Percentiles rank a stretch among this genome's conserved stretches.
These are phyloP conservation scores for Jordanella pulchra DNA, from an alignment of 2,797 vertebrate genomes.

Conservation along the genomic window DNA sequence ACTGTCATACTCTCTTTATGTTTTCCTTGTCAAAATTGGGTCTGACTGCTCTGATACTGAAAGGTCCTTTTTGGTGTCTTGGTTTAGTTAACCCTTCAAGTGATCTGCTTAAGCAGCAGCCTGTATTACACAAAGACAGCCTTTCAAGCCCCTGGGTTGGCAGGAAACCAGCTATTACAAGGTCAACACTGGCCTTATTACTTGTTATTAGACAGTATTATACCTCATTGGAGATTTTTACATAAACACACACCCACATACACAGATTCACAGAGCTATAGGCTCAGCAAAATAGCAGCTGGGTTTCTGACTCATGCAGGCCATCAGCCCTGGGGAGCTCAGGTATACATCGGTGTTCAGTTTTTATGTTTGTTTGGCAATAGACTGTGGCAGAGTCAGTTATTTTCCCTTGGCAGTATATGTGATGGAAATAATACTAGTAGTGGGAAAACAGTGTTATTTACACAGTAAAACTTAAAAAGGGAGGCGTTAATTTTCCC, in stretches of 20 bases:
- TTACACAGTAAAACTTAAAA: neutral
- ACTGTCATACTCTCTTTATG: conserved; percentile 19
- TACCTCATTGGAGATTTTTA: conserved; percentile 60
- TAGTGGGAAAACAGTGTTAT: conserved; percentile 18
- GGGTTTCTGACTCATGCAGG: conserved; percentile 36
- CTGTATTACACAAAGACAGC: conserved; percentile 57
- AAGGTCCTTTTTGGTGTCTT: conserved; percentile 32
- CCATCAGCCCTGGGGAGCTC: conserved; percentile 46
- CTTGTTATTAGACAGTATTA: conserved; percentile 65
- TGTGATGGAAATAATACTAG: conserved; percentile 38
- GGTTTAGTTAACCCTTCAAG: conserved; percentile 55
- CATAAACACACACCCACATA: conserved; percentile 60
- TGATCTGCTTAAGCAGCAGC: conserved; percentile 34
- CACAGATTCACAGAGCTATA: conserved; percentile 28
- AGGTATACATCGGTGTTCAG: conserved; percentile 46
- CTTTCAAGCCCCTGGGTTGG: conserved; percentile 55
- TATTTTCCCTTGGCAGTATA: conserved; percentile 35
- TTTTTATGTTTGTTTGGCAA: conserved; percentile 65
- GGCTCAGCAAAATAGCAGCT: conserved; percentile 37
- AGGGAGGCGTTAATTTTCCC: conserved; percentile 5
- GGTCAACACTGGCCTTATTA: conserved; percentile 70
- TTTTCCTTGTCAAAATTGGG: conserved; percentile 28
- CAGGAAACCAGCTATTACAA: conserved; percentile 72
- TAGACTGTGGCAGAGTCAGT: conserved; percentile 29
- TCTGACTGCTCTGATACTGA: conserved; percentile 30